Conservation (phyloP, 2,888 invertebrate genomes). For the Tetheella fluctuosa region DNA sequence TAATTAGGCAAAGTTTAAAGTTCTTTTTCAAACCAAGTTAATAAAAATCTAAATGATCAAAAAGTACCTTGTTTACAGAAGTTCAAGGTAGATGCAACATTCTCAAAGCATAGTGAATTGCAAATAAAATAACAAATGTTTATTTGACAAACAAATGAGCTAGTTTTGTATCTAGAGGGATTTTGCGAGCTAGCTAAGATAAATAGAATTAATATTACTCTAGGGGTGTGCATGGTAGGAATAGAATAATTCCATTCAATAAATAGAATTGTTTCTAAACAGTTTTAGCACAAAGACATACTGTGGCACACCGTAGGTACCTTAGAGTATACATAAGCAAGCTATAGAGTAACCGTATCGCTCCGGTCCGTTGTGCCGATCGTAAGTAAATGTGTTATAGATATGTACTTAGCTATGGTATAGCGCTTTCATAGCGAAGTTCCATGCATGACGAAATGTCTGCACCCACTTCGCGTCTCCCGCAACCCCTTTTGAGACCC, state of each 20-base stretch:
- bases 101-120: neutral
- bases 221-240: constrained; percentile 45
- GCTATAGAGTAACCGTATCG: no score
- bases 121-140: constrained; percentile 8
- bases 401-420: no score
- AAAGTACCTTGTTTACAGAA: neutral
- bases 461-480: no score
- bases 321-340: no score
- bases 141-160: constrained; percentile 20
- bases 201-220: constrained; percentile 56
- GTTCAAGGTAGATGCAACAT: neutral
- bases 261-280: constrained; percentile 35
- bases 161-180: constrained; percentile 27
- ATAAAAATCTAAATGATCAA: neutral
- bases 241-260: constrained; percentile 50
- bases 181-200: constrained; percentile 44
- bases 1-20: no score
- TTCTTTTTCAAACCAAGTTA: no score
- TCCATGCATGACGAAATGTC: no score
- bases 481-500: no score
- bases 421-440: no score
- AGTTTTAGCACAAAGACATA: constrained; percentile 16
- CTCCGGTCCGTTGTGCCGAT: no score
- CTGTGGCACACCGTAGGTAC: neutral
- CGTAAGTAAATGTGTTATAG: no score